Base-by-base conservation (phyloP, 2,888 invertebrate genomes). In the Pegoplata infirma region DNA sequence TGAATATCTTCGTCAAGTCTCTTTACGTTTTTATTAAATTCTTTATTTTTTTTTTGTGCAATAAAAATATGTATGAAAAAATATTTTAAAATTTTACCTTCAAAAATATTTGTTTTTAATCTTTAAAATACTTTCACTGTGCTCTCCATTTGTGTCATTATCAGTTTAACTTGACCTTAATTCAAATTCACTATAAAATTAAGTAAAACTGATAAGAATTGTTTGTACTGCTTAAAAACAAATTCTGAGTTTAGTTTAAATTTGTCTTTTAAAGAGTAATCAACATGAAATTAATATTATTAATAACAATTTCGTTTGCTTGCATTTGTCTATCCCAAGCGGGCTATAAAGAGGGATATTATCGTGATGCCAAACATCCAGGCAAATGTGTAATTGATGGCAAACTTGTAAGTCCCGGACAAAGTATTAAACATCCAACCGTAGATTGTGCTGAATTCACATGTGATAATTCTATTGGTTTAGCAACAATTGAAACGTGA, bases 401-500 rank as follows among this genome's bases (percentile, higher is more conserved):
- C n/a, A 76, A 77, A 17, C 14, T 81, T 2, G 28, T 82, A 2
- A 49, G 6, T n/a, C 79, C 81, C 3, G 81, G 81, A 1, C 75
- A 82, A 36, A 80, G 79, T 28, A 75, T 80, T 17, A 80, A 80
- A 32, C 81, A 82, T 59, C 81, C 81, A 0, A 61, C 58, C 5
- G 63, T 82, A 32, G 67, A 56, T 36, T 82, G 81, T 53, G 80
- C 79, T 10, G 72, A 80, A 71, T 59, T 82, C n/a, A 82, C 77
- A 2, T 82, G 81, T 21, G 77, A 73, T 23, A 81, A 82, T 73
- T 25, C 80, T 10, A 76, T 67, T 51, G 81, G 81, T 3, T 53
- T 81, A 68, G 81, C 74, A 12, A 81, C 80, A 8, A 81, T 80
- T 56, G 80, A 80, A 59, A 80, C 76, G 81, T 81, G 61, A 73